Conservation (phyloP, 2,113 vertebrate species). For the Rhinoderma darwinii region DNA sequence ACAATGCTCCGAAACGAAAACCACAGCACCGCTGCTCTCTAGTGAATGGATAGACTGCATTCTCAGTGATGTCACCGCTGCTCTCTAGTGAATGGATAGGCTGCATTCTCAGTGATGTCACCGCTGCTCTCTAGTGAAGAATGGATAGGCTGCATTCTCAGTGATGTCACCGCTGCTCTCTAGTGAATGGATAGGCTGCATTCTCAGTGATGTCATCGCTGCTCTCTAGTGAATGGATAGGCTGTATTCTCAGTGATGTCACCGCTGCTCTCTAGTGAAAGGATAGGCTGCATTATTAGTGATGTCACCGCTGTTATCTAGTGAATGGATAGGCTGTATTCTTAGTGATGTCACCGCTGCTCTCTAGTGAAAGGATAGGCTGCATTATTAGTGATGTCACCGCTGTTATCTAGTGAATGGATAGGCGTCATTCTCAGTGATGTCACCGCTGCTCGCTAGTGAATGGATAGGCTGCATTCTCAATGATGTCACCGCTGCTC, state of each 20-base stretch:
- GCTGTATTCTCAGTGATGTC: neutral
- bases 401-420: too few species aligned
- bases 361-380: neutral
- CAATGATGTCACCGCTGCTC: neutral
- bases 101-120: neutral
- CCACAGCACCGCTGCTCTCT: neutral
- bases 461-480: neutral
- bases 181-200: neutral
- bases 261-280: neutral
- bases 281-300: neutral
- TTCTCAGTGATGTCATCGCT: neutral
- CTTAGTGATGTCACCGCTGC: neutral
- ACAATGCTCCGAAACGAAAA: neutral
- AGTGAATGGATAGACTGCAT: too few species aligned
- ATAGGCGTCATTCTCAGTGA: neutral
- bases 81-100: neutral
- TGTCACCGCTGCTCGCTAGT: neutral
- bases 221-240: neutral
- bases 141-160: neutral
- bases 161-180: neutral
- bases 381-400: constrained; percentile 1
- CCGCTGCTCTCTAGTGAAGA: neutral
- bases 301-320: neutral
- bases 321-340: neutral
- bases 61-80: neutral